Percentiles rank a stretch among this genome's conserved stretches.
Evolutionary conservation across 2,888 invertebrate species (phyloP).

Genomic region (Zhuqinia jingwanae): DNA sequence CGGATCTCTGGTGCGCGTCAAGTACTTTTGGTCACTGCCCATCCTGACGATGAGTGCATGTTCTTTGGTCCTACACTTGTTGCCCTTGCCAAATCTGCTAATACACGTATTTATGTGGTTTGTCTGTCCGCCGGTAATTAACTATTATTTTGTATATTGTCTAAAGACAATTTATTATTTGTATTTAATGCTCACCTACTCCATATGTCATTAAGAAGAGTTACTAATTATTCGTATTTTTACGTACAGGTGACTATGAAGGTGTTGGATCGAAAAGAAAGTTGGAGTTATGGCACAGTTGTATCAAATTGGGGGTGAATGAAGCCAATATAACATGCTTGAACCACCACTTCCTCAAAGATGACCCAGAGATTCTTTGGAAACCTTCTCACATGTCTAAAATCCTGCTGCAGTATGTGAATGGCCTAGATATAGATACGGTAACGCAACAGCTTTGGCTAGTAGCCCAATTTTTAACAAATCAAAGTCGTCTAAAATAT

Average conservation of each 20-base stretch:
- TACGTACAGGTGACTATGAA: conserved; percentile 86
- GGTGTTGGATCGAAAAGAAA: conserved; percentile 86
- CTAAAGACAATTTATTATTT: conserved; percentile 28
- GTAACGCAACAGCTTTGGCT: conserved; percentile 78
- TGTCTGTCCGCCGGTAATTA: conserved; percentile 91
- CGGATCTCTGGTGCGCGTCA: conserved; percentile 80
- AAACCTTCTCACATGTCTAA: conserved; percentile 85
- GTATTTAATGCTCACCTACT: neutral
- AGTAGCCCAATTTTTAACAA: neutral
- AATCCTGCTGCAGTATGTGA: conserved; percentile 86
- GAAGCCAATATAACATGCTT: conserved; percentile 87
- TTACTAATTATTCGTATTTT: conserved; percentile 11
- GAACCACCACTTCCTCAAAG: conserved; percentile 84
- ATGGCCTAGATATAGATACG: conserved; percentile 89
- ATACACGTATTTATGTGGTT: conserved; percentile 88
- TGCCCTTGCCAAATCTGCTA: conserved; percentile 85
- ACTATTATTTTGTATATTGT: conserved; percentile 1
- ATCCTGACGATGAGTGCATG: conserved; percentile 99
- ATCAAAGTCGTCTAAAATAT: neutral
- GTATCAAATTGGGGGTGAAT: conserved; percentile 89
- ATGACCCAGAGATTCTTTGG: conserved; percentile 90
- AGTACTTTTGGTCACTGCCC: conserved; percentile 92
- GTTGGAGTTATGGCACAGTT: conserved; percentile 91
- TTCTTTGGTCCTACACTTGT: conserved; percentile 97
- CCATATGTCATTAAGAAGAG: neutral